These are phyloP conservation scores for rat (Rattus norvegicus) DNA, from an alignment of 2,113 vertebrate genomes.

Conservation along the genomic window GRCr8 NC_086031.1:80842001-80842500, in stretches of 20 bases:
- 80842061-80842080: background rate
- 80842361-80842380: background rate
- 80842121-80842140: background rate
- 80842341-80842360: background rate
- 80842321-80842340: background rate
- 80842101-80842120: background rate
- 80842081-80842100: background rate
- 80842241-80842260: background rate
- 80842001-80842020: background rate
- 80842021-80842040: background rate
- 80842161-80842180: background rate
- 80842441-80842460: background rate
- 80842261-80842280: background rate
- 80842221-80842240: too few species aligned
- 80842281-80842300: too few species aligned
- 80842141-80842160: fast-evolving
- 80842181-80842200: too few species aligned
- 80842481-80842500: background rate
- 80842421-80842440: background rate
- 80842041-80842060: background rate
- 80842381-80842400: background rate
- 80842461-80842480: background rate
- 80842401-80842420: background rate
- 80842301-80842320: background rate
- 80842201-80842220: background rate